Evolutionary conservation across 2,113 vertebrate genomes (phyloP), one percentile per base, ranked within the genome.

Genomic region (Myotis davidii): DNA sequence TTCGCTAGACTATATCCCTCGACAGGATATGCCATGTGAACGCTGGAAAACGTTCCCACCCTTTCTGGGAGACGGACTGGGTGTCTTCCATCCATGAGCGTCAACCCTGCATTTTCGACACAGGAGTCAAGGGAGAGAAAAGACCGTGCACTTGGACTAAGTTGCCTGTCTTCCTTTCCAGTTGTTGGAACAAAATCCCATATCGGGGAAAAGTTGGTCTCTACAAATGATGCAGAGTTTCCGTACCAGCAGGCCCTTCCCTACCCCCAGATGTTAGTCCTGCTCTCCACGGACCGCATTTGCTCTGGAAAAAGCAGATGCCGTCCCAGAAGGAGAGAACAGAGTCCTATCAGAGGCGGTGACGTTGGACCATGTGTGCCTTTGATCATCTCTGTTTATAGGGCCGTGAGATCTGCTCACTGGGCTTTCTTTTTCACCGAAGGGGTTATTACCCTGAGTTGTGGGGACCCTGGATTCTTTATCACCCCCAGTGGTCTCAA

Each of bases 401-500:
- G 34, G 21, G 18, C 50, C 9, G 27, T 83, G 54, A 59, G 52
- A 67, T 23, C 74, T 72, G 20, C 27, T 77, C 72, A 37, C 64
- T 93, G 74, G 45, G 61, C 88, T 98, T 91, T 56, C 72, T 93
- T 96, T 94, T 88, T 88, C 72, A 70, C 29, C 0, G 13, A 0
- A 42, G 76, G 87, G 88, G 97, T 97, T 96, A 97, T 98, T 95
- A 96, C 89, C 94, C 89, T 59, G 29, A 87, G 9, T 94, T 74
- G 56, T 52, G 56, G 78, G 94, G 95, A 91, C 96, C 97, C 82
- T 97, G 94, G 96, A 94, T 95, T 77, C 90, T 97, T 85, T 94
- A 98, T 98, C 92, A 69, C 91, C 95, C 83, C 59, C 96, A 95
- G 34, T 82, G 97, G 97, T 98, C 98, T 97, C 95, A 97, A 97